Percentiles rank a stretch among this genome's conserved stretches.
Conservation (phyloP, 1,140 invertebrate species). For the Brachionus asplanchnoidis region DNA sequence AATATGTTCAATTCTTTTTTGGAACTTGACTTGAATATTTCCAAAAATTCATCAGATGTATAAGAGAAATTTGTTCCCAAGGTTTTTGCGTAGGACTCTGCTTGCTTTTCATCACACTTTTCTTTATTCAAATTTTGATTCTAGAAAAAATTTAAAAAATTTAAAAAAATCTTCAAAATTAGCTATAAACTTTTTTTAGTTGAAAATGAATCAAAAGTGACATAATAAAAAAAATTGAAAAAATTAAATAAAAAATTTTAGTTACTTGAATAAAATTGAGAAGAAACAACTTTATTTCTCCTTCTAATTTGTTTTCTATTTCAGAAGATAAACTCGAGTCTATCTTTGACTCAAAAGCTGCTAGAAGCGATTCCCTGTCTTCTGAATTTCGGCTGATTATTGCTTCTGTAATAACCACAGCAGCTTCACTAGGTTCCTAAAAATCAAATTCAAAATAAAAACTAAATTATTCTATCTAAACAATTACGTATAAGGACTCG, state of each 20-base stretch:
- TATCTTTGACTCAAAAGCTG: constrained; percentile 5
- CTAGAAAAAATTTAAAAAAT: neutral
- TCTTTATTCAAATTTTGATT: constrained; percentile 24
- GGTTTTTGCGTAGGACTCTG: neutral
- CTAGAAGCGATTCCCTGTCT: neutral
- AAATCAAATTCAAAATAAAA: neutral
- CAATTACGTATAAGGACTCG: constrained; percentile 24
- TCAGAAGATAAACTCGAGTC: neutral
- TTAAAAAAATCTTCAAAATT: too few species aligned
- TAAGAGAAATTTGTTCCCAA: neutral
- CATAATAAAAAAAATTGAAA: neutral
- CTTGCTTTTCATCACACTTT: neutral
- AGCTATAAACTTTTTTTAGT: neutral
- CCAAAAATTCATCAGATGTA: constrained; percentile 5
- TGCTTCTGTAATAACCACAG: constrained; percentile 10
- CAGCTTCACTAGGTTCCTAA: constrained; percentile 22
- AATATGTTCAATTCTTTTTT: neutral
- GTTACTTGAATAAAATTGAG: constrained; percentile 12
- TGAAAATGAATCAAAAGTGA: neutral
- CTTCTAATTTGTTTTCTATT: constrained; percentile 33
- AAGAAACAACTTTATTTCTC: neutral
- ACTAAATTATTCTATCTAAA: too few species aligned
- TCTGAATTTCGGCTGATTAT: neutral
- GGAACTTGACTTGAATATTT: neutral
- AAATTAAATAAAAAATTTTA: neutral